These are phyloP conservation scores for Cacatua alba DNA, from an alignment of 2,113 vertebrate genomes.

Conservation along the genomic window DNA sequence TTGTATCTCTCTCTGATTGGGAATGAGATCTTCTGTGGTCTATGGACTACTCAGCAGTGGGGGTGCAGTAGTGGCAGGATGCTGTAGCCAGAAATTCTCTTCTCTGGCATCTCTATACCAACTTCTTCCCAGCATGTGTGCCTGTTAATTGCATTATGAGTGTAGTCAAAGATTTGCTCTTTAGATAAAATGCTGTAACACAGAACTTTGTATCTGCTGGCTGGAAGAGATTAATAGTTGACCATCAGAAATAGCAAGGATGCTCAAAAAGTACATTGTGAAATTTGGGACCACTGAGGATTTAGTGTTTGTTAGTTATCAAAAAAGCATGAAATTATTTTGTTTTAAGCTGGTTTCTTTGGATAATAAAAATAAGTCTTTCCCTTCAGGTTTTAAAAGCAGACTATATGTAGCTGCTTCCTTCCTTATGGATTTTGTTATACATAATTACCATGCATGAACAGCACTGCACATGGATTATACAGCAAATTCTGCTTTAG, in stretches of 20 bases:
- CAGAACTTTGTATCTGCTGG: neutral
- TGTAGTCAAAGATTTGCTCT: neutral
- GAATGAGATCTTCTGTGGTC: neutral
- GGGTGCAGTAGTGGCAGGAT: neutral
- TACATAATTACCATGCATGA: conserved; percentile 52
- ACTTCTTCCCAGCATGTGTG: neutral
- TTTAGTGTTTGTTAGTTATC: neutral
- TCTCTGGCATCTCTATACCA: neutral
- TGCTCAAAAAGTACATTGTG: neutral
- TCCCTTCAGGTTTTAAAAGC: conserved; percentile 2
- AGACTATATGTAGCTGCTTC: neutral
- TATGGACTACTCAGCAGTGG: neutral
- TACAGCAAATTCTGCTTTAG: conserved; percentile 51
- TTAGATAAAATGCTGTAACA: neutral
- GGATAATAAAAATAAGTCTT: neutral
- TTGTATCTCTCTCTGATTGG: neutral
- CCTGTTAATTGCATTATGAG: neutral
- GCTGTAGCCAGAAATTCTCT: neutral
- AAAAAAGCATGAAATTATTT: neutral
- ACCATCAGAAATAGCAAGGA: neutral
- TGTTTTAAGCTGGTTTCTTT: neutral
- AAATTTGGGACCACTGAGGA: neutral
- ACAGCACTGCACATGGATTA: conserved; percentile 32
- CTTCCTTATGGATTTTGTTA: conserved; percentile 48
- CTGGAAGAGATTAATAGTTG: neutral